phyloP scores from a whole-genome alignment of 2,113 vertebrate species.

The Pterocles burchelli region DNA sequence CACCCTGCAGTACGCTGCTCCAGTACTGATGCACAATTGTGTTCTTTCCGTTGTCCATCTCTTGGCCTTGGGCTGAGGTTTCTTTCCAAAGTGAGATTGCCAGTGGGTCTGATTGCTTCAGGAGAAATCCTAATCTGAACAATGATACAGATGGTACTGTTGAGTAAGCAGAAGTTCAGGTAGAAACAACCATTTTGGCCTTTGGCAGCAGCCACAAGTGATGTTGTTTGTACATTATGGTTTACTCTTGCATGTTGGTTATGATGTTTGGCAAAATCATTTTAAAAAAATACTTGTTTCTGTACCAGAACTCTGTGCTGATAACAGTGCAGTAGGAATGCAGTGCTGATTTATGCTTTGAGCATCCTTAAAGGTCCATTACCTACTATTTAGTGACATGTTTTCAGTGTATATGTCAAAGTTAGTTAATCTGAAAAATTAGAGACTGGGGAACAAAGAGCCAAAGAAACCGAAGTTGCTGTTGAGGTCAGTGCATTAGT shows the following conservation, averaged over 20 bases:
- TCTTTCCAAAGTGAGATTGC: background rate
- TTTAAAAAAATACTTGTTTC: background rate
- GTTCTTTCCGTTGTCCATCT: background rate
- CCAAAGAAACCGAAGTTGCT: accelerated
- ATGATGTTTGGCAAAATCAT: background rate
- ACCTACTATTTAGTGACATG: background rate
- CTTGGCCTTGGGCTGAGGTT: background rate
- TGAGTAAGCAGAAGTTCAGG: background rate
- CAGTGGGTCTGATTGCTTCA: background rate
- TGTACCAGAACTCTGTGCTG: background rate
- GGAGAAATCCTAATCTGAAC: background rate
- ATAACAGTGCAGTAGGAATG: background rate
- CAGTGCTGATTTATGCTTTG: background rate
- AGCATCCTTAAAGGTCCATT: background rate
- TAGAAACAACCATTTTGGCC: background rate
- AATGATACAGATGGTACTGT: background rate
- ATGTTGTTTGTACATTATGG: background rate
- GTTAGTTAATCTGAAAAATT: background rate
- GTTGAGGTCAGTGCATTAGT: background rate
- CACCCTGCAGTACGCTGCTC: background rate
- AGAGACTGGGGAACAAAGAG: too few species aligned
- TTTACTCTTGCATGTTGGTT: background rate
- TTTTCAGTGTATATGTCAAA: background rate
- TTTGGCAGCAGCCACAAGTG: background rate
- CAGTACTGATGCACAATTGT: background rate